Evolutionary conservation across 2,888 invertebrate species (phyloP), one percentile per base, ranked within the genome.

Genomic region (Beris chalybata): DNA sequence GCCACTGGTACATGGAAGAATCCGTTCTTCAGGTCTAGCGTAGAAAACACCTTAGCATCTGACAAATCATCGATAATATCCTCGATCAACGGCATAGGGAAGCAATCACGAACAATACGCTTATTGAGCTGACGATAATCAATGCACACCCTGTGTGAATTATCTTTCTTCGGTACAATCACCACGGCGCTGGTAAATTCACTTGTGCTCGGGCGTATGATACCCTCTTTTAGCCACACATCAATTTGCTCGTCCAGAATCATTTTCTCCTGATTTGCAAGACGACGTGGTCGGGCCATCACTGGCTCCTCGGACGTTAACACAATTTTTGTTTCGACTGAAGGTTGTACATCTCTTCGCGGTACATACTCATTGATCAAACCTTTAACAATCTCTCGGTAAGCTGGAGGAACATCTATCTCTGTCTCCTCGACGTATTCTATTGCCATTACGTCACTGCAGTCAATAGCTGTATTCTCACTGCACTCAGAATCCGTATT

Each of bases 1-100:
- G 74, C 72, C 1, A 79, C n/a, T n/a, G n/a, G n/a, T n/a, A n/a
- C 76, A 70, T 79, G 77, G 43, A 77, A 75, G 69, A 76, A 78
- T 45, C 74, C 76, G 13, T 68, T 57, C 11, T 32, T 12, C 13
- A 68, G 32, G 32, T 67, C 65, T 1, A 67, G 22, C 5, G 69
- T 70, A 9, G 71, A 72, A 56, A 72, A 74, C 0, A 73, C 61
- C 65, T 63, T 72, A 1, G 69, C 71, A 1, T 65, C 50, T 1
- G 43, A n/a, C 31, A 74, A 67, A 48, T 70, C 72, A 50, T 74
- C 74, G 15, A 79, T 69, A 9, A 73, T 72, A 66, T 78, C 77
- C 57, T 79, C 76, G 13, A 79, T 78, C 2, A 48, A 22, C 2
- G 79, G 77, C 15, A 79, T 64, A 1, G 76, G 77, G 66, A 70